Evolutionary conservation across 2,888 invertebrate genomes (phyloP).

Genomic region (Andrena chrysosceles): DNA sequence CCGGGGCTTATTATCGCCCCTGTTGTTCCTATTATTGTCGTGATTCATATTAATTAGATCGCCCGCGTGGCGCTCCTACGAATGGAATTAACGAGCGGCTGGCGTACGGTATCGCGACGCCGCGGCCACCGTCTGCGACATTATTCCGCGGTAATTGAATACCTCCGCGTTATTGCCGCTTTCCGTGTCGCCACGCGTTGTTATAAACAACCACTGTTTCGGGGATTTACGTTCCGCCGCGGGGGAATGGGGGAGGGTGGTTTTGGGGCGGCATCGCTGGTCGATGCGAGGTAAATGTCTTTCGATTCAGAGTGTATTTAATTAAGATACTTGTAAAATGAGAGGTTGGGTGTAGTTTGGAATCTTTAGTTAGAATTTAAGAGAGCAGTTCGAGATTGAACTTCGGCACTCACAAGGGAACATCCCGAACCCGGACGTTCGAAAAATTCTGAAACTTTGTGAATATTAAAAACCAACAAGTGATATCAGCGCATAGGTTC

Average conservation of each 20-base stretch:
- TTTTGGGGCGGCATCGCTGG: too few species aligned
- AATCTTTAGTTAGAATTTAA: too few species aligned
- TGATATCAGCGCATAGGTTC: too few species aligned
- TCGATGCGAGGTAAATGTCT: too few species aligned
- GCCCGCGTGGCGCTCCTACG: neutral
- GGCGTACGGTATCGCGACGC: neutral
- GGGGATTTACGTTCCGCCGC: conserved; percentile 22
- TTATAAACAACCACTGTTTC: conserved; percentile 34
- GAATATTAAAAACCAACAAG: too few species aligned
- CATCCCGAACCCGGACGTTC: too few species aligned
- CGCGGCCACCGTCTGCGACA: conserved; percentile 7
- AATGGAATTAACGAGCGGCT: conserved; percentile 9
- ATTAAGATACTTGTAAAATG: too few species aligned
- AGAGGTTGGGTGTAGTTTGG: too few species aligned
- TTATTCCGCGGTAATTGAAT: conserved; percentile 45
- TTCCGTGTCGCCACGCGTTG: conserved; percentile 9
- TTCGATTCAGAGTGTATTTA: too few species aligned
- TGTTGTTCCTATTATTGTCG: neutral
- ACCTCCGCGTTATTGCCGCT: conserved; percentile 19
- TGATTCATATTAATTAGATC: conserved; percentile 31
- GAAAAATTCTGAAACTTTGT: too few species aligned
- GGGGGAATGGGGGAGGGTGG: neutral
- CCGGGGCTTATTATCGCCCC: neutral
- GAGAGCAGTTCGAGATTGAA: too few species aligned
- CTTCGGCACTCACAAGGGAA: too few species aligned